Percentiles rank a stretch among this genome's conserved stretches.
Evolutionary conservation across 1,140 invertebrate species (phyloP).

Genomic region (Aphelenchoides avenae): DNA sequence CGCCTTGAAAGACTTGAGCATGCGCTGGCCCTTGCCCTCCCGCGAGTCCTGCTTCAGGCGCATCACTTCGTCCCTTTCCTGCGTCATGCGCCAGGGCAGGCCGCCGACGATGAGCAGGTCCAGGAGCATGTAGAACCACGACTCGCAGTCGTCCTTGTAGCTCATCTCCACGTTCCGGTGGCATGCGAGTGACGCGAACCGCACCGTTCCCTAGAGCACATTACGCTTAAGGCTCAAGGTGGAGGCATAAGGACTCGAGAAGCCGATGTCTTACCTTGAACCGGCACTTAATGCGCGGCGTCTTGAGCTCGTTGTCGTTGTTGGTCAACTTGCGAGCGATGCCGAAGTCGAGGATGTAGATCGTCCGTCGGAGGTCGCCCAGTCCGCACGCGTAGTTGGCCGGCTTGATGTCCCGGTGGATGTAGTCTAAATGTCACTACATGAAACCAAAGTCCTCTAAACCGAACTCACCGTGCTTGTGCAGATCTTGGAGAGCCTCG

Average conservation of each 20-base stretch:
- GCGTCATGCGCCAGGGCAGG: slow-evolving; percentile 27
- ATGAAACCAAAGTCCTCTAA: neutral
- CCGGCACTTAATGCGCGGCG: slow-evolving; percentile 17
- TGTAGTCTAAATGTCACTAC: slow-evolving; percentile 9
- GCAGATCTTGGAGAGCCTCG: slow-evolving; percentile 40
- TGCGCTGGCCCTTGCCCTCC: slow-evolving; percentile 10
- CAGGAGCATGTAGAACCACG: slow-evolving; percentile 40
- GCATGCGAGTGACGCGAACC: slow-evolving; percentile 39
- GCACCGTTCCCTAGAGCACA: too few species aligned
- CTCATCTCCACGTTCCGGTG: too few species aligned
- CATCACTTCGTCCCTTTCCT: slow-evolving; percentile 18
- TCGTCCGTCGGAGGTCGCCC: slow-evolving; percentile 2
- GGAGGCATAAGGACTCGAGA: too few species aligned
- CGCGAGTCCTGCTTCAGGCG: slow-evolving; percentile 24
- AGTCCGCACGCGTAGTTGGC: slow-evolving; percentile 39
- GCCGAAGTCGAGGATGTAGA: slow-evolving; percentile 45
- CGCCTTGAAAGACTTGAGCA: too few species aligned
- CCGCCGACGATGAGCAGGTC: slow-evolving; percentile 29
- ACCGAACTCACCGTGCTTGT: slow-evolving; percentile 34
- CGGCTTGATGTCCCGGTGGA: slow-evolving; percentile 45
- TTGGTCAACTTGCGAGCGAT: slow-evolving; percentile 39
- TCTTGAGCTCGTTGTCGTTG: slow-evolving; percentile 36
- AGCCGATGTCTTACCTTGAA: too few species aligned
- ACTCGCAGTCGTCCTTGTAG: too few species aligned
- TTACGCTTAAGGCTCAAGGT: too few species aligned